A percentile compares a stretch with the other conserved stretches of the same genome.
phyloP scores from a whole-genome alignment of 1,140 invertebrate species.

The Agraylea sexmaculata region DNA sequence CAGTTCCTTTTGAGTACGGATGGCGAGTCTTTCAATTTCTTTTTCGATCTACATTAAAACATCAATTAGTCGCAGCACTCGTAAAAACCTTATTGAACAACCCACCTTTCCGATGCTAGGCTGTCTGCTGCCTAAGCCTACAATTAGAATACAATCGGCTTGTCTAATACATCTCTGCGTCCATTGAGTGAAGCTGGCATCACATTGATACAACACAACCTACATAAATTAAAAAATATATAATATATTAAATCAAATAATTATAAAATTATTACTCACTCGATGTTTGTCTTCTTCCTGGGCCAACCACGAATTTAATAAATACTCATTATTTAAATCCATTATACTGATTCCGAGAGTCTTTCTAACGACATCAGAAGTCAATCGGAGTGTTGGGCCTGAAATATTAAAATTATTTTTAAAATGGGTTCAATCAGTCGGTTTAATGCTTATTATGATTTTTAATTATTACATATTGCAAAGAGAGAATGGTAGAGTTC shows the following conservation, averaged over 20 bases:
- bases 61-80: background rate
- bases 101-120: slow-evolving; percentile 72
- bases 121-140: slow-evolving; percentile 76
- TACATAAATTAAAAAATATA: slow-evolving; percentile 29
- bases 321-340: slow-evolving; percentile 80
- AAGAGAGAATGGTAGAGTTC: slow-evolving; percentile 91
- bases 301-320: slow-evolving; percentile 92
- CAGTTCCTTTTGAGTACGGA: slow-evolving; percentile 94
- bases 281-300: slow-evolving; percentile 96
- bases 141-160: slow-evolving; percentile 95
- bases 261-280: slow-evolving; percentile 25
- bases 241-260: no score
- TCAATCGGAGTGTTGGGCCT: slow-evolving; percentile 70
- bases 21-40: slow-evolving; percentile 85
- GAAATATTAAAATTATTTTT: slow-evolving; percentile 9
- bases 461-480: slow-evolving; percentile 59
- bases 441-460: background rate
- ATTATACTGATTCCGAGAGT: slow-evolving; percentile 75
- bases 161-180: slow-evolving; percentile 94
- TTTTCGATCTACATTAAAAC: slow-evolving; percentile 66
- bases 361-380: slow-evolving; percentile 80
- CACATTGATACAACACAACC: slow-evolving; percentile 94
- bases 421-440: background rate
- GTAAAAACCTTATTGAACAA: background rate
- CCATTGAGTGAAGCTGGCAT: slow-evolving; percentile 84